Base-by-base conservation (phyloP, 2,797 vertebrate species). In the Bucorvus abyssinicus region DNA sequence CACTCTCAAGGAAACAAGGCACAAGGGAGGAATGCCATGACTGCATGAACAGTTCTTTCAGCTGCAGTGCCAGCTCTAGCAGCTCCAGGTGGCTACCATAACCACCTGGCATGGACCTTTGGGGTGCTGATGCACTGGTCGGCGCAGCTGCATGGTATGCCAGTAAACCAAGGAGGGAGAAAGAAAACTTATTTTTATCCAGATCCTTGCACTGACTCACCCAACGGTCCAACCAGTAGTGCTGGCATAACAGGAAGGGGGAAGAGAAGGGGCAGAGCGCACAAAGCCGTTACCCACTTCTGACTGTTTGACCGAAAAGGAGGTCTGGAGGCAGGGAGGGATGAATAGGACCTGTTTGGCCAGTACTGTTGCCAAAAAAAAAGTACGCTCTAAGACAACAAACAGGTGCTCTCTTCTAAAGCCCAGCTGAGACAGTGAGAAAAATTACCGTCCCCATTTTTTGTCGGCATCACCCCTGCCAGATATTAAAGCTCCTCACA, bases 181-280 rank as follows among this genome's bases (percentile, higher is more conserved):
- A 89, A 89, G 67, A 61, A 76, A 76, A 84, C 29, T 59, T 95
- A 92, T 94, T 95, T 95, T 95, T 95, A 82, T 93, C 90, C 95
- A 77, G 52, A 82, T 89, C 90, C 77, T 90, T 60, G 67, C 94
- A 89, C 70, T 97, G 95, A 96, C 88, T 97, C 95, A 97, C 52
- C 70, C 93, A 95, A 96, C 90, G 84, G 95, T 74, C 75, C 80
- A 60, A 87, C 84, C 82, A 87, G 96, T 79, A 83, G 52, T 26
- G 53, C 84, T 90, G 88, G 94, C 93, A 74, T 63, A 95, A 96
- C 93, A 96, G 96, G 94, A 97, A 97, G 92, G 84, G 90, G 93
- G 90, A 79, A 90, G 80, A 96, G 88, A 95, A 78, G 88, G 88
- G 94, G 95, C 88, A 79, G 52, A 95, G 71, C 2, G 0, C 44